A percentile compares a stretch with the other conserved stretches of the same genome.
phyloP scores from a whole-genome alignment of 2,888 invertebrate species.

The Xanthostigma xanthostigma region DNA sequence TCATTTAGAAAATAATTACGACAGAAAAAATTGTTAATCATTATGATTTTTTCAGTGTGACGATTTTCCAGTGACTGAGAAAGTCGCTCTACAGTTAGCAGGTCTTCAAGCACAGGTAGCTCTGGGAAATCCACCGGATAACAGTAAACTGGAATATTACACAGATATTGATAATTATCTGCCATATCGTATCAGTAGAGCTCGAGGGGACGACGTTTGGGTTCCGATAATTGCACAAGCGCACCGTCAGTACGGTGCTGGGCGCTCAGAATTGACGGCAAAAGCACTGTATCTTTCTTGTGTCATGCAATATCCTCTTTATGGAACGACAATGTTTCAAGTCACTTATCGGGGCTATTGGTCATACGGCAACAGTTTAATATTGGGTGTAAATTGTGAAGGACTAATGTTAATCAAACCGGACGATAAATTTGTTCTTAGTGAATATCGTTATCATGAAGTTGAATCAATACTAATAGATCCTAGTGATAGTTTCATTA shows the following conservation, averaged over 20 bases:
- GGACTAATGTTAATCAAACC: slow-evolving; percentile 84
- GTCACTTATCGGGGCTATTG: slow-evolving; percentile 89
- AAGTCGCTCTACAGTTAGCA: slow-evolving; percentile 84
- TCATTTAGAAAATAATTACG: not conserved
- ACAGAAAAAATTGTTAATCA: not conserved
- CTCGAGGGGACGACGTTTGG: slow-evolving; percentile 72
- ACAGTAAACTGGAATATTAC: slow-evolving; percentile 71
- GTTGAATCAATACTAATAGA: slow-evolving; percentile 84
- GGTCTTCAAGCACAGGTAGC: slow-evolving; percentile 90
- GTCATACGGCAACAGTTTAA: slow-evolving; percentile 63
- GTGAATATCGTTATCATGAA: slow-evolving; percentile 80
- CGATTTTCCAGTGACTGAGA: slow-evolving; percentile 88
- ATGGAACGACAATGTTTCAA: slow-evolving; percentile 38
- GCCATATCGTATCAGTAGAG: slow-evolving; percentile 65
- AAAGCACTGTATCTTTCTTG: slow-evolving; percentile 88
- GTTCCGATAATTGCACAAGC: slow-evolving; percentile 76
- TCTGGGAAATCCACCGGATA: slow-evolving; percentile 70
- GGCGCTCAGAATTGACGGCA: slow-evolving; percentile 77
- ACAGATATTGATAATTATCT: slow-evolving; percentile 82
- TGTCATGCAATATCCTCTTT: slow-evolving; percentile 88
- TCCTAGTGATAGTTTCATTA: slow-evolving; percentile 83
- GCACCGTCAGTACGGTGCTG: slow-evolving; percentile 82
- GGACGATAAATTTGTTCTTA: slow-evolving; percentile 80
- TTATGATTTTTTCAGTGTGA: slow-evolving; percentile 48
- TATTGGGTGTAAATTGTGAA: slow-evolving; percentile 80